These are phyloP conservation scores for Stenolophus ochropezus DNA, from an alignment of 2,888 invertebrate genomes.

Conservation along the genomic window DNA sequence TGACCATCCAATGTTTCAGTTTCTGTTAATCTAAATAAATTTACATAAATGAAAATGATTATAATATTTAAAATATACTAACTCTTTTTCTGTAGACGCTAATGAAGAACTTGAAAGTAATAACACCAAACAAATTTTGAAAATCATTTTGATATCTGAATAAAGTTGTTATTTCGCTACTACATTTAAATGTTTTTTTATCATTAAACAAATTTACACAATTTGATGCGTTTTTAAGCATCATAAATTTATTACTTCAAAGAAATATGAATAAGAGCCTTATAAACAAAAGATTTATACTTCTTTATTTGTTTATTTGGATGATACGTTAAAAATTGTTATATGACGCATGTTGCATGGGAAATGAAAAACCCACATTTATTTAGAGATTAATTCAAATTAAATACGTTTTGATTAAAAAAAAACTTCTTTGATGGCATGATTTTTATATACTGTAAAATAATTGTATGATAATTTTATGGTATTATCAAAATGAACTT, in stretches of 20 bases:
- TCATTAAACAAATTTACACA: background rate
- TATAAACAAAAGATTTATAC: background rate
- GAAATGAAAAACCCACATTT: background rate
- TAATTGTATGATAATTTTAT: no score
- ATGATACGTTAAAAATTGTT: background rate
- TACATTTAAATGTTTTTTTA: constrained; percentile 15
- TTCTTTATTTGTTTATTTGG: no score
- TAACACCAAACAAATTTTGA: constrained; percentile 14
- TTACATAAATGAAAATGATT: background rate
- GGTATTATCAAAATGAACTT: no score
- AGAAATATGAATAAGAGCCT: background rate
- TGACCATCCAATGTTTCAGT: constrained; percentile 4
- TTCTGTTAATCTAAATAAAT: constrained; percentile 9
- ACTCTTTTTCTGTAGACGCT: constrained; percentile 24
- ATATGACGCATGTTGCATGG: background rate
- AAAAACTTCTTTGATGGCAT: no score
- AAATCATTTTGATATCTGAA: constrained; percentile 22
- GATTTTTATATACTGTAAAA: no score
- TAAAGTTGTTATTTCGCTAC: background rate
- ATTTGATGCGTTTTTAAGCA: background rate
- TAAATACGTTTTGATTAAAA: no score
- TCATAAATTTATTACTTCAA: background rate
- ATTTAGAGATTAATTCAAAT: background rate
- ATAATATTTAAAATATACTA: constrained; percentile 19
- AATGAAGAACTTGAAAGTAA: background rate